Evolutionary conservation across 30 jellyfish, hydroid and myxozoan species (phyloP).

Genomic region (Morbakka virulenta): DNA sequence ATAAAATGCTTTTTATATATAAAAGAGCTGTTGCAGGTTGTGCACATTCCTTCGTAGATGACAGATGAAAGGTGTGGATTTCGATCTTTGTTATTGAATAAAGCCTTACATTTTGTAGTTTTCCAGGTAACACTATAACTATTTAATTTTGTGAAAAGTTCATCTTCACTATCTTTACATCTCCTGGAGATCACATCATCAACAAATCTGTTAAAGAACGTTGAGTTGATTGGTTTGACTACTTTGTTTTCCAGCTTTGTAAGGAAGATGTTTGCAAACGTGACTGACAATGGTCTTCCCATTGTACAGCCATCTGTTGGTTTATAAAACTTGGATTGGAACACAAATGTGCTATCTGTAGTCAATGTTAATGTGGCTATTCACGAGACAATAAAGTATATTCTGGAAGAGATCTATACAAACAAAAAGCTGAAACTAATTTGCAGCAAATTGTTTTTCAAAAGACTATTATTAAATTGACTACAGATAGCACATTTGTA

Average conservation of each 20-base stretch:
- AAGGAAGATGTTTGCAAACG: slow-evolving; percentile 4
- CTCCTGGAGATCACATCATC: slow-evolving; percentile 3
- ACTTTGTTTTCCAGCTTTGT: slow-evolving; percentile 1
- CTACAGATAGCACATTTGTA: background rate
- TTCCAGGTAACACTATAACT: too few relatives aligned
- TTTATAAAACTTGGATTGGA: background rate
- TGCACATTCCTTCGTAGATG: too few relatives aligned
- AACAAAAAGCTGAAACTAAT: background rate
- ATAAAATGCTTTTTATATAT: too few relatives aligned
- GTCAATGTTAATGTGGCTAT: too few relatives aligned
- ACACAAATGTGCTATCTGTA: background rate
- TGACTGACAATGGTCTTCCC: slow-evolving; percentile 20
- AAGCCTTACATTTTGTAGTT: too few relatives aligned
- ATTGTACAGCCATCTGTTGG: slow-evolving; percentile 9
- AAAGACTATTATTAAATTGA: background rate
- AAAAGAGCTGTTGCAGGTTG: too few relatives aligned
- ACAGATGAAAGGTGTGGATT: too few relatives aligned
- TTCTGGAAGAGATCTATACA: too few relatives aligned
- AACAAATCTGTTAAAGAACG: background rate
- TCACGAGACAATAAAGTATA: too few relatives aligned
- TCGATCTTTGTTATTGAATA: too few relatives aligned
- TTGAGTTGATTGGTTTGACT: slow-evolving; percentile 8
- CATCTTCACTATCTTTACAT: background rate
- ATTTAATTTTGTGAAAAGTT: slow-evolving; percentile 9
- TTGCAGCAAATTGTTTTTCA: background rate